These are phyloP conservation scores for Lysandra bellargus DNA, from an alignment of 2,888 invertebrate species.

Conservation along the genomic window DNA sequence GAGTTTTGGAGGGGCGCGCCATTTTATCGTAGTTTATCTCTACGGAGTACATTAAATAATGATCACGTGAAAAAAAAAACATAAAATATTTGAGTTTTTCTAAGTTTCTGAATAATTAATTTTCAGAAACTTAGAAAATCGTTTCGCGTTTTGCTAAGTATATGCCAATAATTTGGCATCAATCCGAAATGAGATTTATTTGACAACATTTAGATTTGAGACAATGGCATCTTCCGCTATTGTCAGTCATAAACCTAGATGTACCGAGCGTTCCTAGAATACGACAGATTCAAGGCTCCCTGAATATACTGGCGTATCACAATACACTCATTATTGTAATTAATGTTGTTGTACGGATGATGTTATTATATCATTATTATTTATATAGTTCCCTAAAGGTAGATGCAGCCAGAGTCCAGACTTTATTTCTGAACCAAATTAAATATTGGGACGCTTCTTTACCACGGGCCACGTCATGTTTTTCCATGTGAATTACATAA, in stretches of 20 bases:
- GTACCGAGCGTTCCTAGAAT: conserved; percentile 15
- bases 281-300: conserved; percentile 19
- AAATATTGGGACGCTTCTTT: too few species aligned
- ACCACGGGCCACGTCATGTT: too few species aligned
- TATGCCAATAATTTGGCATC: background rate
- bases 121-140: background rate
- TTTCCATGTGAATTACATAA: too few species aligned
- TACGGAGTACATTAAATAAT: background rate
- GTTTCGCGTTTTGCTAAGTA: background rate
- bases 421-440: too few species aligned
- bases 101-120: background rate
- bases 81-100: background rate
- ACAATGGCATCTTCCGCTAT: conserved; percentile 14
- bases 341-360: background rate
- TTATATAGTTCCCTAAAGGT: too few species aligned
- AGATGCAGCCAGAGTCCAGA: too few species aligned
- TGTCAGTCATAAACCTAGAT: conserved; percentile 28
- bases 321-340: background rate
- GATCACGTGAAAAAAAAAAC: too few species aligned
- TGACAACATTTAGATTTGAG: background rate
- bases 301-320: background rate
- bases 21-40: too few species aligned
- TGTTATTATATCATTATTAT: background rate
- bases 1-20: too few species aligned
- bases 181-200: background rate